Conservation (phyloP, 2,113 vertebrate genomes). For the Plestiodon gilberti region DNA sequence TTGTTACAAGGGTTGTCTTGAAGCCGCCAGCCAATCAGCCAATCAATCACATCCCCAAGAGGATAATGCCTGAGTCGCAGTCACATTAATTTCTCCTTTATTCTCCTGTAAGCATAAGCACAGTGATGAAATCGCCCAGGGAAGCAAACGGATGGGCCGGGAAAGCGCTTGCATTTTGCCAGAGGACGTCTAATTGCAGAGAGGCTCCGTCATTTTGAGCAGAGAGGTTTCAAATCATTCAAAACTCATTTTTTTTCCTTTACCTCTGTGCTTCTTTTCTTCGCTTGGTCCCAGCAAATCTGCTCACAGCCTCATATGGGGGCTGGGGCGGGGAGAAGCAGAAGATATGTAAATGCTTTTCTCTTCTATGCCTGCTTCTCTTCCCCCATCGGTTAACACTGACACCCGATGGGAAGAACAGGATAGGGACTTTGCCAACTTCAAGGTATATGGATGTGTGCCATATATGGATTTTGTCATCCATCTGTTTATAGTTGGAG, state of each 20-base stretch:
- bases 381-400: too few relatives aligned
- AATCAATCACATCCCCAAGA: not conserved
- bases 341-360: not conserved
- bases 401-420: not conserved
- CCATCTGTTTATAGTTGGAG: not conserved
- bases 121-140: not conserved
- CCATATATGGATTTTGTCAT: too few relatives aligned
- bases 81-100: constrained; percentile 18
- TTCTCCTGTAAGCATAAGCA: not conserved
- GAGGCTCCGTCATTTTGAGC: not conserved
- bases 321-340: not conserved
- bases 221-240: not conserved
- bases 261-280: not conserved
- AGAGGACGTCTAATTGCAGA: not conserved
- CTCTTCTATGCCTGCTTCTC: too few relatives aligned
- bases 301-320: not conserved
- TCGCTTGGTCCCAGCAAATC: not conserved
- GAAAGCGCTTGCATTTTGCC: not conserved
- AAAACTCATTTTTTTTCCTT: not conserved
- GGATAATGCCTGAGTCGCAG: constrained; percentile 6
- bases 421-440: not conserved
- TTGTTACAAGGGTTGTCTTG: constrained; percentile 30
- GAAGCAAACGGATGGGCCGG: not conserved
- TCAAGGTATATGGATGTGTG: not conserved
- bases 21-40: constrained; percentile 1